phyloP scores from a whole-genome alignment of 2,113 vertebrate genomes.

The Myotis lucifugus region DNA sequence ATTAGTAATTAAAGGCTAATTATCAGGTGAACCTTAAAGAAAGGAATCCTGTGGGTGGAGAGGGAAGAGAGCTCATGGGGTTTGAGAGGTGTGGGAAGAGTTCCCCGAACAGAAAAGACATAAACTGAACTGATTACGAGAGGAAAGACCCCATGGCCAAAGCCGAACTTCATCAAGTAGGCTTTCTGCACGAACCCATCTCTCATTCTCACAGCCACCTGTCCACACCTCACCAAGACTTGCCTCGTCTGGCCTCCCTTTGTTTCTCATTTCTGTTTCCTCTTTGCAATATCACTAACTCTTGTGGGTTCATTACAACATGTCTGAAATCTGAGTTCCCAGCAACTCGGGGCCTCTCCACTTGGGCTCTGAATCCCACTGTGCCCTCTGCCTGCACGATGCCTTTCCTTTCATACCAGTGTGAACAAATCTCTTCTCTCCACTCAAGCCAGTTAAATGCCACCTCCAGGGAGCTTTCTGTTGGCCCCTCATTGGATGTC shows the following conservation, averaged over 20 bases:
- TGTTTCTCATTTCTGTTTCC: not conserved
- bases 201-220: not conserved
- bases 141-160: not conserved
- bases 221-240: not conserved
- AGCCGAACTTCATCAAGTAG: not conserved
- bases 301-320: not conserved
- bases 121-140: not conserved
- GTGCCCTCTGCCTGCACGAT: not conserved
- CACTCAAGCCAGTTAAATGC: not conserved
- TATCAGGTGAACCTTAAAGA: not conserved
- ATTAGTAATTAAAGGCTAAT: not conserved
- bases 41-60: not conserved
- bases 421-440: not conserved
- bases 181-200: not conserved
- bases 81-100: not conserved
- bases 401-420: not conserved
- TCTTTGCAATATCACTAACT: not conserved
- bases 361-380: not conserved
- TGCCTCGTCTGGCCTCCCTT: not conserved
- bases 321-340: not conserved
- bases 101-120: not conserved
- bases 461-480: not conserved
- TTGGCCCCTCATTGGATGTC: not conserved
- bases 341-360: not conserved
- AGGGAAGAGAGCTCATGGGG: not conserved